A percentile compares a stretch with the other conserved stretches of the same genome.
Evolutionary conservation across 2,797 vertebrate genomes (phyloP).

Genomic region (Phrynocephalus guinanensis): DNA sequence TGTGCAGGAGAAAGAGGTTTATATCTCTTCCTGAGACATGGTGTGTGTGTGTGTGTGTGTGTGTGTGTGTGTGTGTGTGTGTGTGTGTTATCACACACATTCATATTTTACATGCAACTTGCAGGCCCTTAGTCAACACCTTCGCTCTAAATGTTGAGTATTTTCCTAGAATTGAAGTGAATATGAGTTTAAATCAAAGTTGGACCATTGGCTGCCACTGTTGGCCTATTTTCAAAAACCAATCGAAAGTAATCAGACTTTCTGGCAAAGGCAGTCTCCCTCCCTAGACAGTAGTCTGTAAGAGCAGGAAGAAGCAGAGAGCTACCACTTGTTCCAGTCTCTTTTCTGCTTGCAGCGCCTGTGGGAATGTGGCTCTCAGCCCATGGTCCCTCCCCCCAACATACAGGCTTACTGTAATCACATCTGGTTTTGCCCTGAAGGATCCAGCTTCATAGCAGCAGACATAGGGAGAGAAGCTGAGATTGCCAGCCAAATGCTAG

Average conservation of each 20-base stretch:
- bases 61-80: not conserved
- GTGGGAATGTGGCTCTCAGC: not conserved
- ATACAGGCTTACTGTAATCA: not conserved
- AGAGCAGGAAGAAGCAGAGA: not conserved
- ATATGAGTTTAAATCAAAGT: not conserved
- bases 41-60: not conserved
- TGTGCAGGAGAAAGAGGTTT: not conserved
- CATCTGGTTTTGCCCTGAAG: not conserved
- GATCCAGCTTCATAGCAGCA: not conserved
- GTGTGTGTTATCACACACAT: not conserved
- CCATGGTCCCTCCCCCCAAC: not conserved
- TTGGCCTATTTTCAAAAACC: not conserved
- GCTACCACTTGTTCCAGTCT: not conserved
- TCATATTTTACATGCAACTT: too few species aligned
- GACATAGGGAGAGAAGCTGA: not conserved
- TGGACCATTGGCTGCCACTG: not conserved
- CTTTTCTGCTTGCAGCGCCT: too few species aligned
- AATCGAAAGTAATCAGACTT: not conserved
- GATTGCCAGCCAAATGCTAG: not conserved
- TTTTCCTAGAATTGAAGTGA: not conserved
- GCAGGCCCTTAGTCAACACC: not conserved
- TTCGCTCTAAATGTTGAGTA: not conserved
- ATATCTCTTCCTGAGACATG: not conserved
- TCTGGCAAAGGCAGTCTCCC: not conserved
- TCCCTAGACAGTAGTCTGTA: not conserved